Evolutionary conservation across 2,888 invertebrate species (phyloP).

Genomic region (Rhaphigaster nebulosa): DNA sequence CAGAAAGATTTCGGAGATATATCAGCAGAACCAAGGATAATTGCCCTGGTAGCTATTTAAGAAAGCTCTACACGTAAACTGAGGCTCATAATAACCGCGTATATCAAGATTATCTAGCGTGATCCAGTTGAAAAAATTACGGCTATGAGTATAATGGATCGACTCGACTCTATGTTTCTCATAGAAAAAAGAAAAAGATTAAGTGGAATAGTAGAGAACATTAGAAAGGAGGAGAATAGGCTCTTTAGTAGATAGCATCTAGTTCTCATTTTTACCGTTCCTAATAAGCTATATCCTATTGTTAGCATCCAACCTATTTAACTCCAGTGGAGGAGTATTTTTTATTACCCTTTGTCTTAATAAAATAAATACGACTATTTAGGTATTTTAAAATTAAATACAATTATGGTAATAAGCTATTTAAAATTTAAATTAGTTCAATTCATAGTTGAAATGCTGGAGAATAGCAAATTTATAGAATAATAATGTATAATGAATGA

Average conservation of each 20-base stretch:
- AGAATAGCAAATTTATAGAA: not conserved
- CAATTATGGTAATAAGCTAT: not conserved
- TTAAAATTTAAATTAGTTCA: not conserved
- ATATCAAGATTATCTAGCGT: slow-evolving; percentile 24
- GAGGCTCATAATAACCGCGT: not conserved
- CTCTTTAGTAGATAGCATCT: slow-evolving; percentile 13
- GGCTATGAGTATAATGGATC: not conserved
- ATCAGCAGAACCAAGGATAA: not conserved
- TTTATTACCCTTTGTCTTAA: not conserved
- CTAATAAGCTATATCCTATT: slow-evolving; percentile 33
- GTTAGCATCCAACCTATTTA: not conserved
- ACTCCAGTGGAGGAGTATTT: not conserved
- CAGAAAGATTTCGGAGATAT: not conserved
- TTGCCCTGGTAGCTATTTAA: not conserved
- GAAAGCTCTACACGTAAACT: slow-evolving; percentile 21
- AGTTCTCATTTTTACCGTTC: slow-evolving; percentile 31
- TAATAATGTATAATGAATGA: too few relatives aligned
- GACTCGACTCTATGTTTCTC: not conserved
- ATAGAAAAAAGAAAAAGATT: slow-evolving; percentile 27
- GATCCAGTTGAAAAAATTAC: slow-evolving; percentile 29
- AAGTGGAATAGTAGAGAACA: slow-evolving; percentile 26
- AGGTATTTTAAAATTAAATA: not conserved
- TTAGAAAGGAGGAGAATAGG: slow-evolving; percentile 22
- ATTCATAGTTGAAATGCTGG: not conserved
- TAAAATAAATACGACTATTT: not conserved